Evolutionary conservation across 2,113 vertebrate species (phyloP), one percentile per base, ranked within the genome.

Genomic region (Lutjanus erythropterus): DNA sequence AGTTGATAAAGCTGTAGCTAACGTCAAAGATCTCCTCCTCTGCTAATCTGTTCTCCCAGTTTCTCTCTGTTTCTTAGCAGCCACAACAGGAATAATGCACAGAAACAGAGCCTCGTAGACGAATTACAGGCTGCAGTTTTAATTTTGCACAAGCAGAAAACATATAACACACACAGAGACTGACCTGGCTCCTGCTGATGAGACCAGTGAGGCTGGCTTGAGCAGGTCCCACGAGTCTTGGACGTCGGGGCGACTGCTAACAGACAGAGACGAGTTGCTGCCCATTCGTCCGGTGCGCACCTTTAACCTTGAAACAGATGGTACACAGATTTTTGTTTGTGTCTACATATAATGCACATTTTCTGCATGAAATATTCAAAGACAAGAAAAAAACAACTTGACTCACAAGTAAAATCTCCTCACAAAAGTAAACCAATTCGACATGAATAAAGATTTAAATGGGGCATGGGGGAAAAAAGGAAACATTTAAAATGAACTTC

Each of bases 201-300:
- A 76, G 68, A 82, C 46, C 55, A 82, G 68, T 0, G 82, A 39
- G 11, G 88, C 27, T 0, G 89, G 74, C 29, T 83, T 93, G 27
- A 91, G 80, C 37, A 93, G 83, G 21, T 95, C 93, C 88, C 92
- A 85, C 33, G 90, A 84, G 65, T 94, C 94, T 52, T 89, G 93
- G n/a, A 58, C 31, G 39, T 94, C 94, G 0, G 87, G 76, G 2
- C 85, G 88, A 14, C 86, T 83, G 61, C 83, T 85, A 15, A 89
- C 75, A 21, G 89, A 86, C 60, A 95, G 84, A 71, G 94, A 94
- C 2, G 91, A 89, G 86, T 92, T 94, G 78, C 91, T 94, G 65
- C 86, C 94, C 73, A 83, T 15, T 7, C 83, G 85, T 3, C 86
- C 93, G 0, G 66, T 46, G 1, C 77, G 82, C 47, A 81, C 92